Evolutionary conservation across 2,888 invertebrate genomes (phyloP).

Genomic region (Brachyptera risi): DNA sequence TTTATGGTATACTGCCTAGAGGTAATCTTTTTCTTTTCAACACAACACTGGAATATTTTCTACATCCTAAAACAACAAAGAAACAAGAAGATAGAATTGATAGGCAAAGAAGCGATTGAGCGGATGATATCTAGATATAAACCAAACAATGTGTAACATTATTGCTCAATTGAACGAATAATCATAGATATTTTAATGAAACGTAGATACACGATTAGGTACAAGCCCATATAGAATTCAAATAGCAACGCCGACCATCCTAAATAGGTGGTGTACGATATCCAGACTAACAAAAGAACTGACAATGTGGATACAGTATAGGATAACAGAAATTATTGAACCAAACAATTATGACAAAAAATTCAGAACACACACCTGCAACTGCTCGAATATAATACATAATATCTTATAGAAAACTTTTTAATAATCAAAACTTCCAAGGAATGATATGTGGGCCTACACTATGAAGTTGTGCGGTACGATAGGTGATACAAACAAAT

Average conservation of each 20-base stretch:
- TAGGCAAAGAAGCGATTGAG: slow-evolving; percentile 3
- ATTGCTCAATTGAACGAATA: slow-evolving; percentile 20
- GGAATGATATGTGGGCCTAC: too few species aligned
- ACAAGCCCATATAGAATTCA: too few species aligned
- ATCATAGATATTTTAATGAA: slow-evolving; percentile 12
- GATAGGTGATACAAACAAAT: too few species aligned
- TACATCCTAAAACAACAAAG: slow-evolving; percentile 16
- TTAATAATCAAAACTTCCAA: too few species aligned
- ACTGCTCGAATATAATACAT: too few species aligned
- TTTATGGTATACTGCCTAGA: too few species aligned
- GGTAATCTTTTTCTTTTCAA: slow-evolving; percentile 1
- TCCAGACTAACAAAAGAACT: not conserved
- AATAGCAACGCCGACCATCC: not conserved
- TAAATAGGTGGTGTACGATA: not conserved
- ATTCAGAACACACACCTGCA: not conserved
- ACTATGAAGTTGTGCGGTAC: too few species aligned
- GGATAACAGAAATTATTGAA: not conserved
- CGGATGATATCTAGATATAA: not conserved
- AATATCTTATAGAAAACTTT: too few species aligned
- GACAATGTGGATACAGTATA: not conserved
- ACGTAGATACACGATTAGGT: not conserved
- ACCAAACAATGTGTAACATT: not conserved
- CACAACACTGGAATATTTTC: not conserved
- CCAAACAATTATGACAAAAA: not conserved
- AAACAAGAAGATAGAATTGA: slow-evolving; percentile 5